Base-by-base conservation (phyloP, 2,797 vertebrate genomes). In the Nyctibius grandis region DNA sequence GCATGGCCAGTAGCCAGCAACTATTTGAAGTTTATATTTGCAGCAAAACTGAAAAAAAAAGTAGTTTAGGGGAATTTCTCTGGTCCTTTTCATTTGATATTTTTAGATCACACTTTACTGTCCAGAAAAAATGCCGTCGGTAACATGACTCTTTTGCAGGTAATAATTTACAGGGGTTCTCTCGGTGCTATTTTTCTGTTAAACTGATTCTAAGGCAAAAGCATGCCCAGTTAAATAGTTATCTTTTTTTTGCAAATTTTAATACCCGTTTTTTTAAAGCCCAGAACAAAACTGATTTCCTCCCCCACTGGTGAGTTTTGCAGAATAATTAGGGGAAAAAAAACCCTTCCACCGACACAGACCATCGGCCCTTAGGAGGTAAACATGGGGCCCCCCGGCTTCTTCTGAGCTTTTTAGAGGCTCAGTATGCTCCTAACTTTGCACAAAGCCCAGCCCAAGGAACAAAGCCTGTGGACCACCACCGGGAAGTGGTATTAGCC, bases 401-500 rank as follows among this genome's bases (percentile, higher is more conserved):
- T n/a, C 59, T 79, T 61, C 38, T 21, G n/a, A 86, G 93, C 69
- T 70, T 75, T 93, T 91, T 7, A 80, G 89, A 85, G 44, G 67
- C 91, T 92, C 79, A 86, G 15, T 72, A 15, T 36, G 42, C 54
- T 93, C 26, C 53, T 65, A 84, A 64, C 84, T 92, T 78, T 19
- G 63, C 85, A 89, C 38, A 85, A 91, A 56, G 84, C 31, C 23
- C 1, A 1, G 72, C 53, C 61, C 0, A 3, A 73, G 51, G 69
- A 95, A 93, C 86, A 91, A 96, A 87, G 85, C 72, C 75, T 12
- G 34, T 1, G 14, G 92, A 72, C 85, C 68, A 87, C 45, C 90
- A 59, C 82, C 0, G 34, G 83, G 82, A 86, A 96, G 81, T 76
- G 80, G 94, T 67, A 89, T 94, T 91, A 96, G 94, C 89, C 79